Percentiles rank a stretch among this genome's conserved stretches.
Conservation (phyloP, 2,797 vertebrate genomes). For the Pangasius larnaudii region DNA sequence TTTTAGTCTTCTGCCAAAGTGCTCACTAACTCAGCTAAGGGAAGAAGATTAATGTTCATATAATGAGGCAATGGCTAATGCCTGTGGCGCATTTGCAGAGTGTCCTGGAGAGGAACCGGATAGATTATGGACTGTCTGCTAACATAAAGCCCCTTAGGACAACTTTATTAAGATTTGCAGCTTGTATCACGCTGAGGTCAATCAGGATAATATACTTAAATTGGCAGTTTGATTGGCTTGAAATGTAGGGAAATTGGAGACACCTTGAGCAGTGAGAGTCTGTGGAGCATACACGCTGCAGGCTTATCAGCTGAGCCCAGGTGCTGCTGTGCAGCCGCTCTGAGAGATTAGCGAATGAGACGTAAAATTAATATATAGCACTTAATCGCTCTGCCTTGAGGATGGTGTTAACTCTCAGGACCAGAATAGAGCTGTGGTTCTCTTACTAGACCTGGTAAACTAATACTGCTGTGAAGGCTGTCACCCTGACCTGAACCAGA, state of each 20-base stretch:
- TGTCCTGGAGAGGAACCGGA: conserved; percentile 34
- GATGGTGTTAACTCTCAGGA: conserved; percentile 47
- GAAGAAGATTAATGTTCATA: conserved; percentile 39
- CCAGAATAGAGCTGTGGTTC: conserved; percentile 42
- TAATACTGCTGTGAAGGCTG: conserved; percentile 47
- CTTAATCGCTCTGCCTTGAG: conserved; percentile 43
- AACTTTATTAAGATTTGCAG: conserved; percentile 55
- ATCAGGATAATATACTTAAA: conserved; percentile 51
- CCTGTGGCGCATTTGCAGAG: conserved; percentile 43
- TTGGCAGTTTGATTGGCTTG: conserved; percentile 56
- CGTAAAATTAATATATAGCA: conserved; percentile 47
- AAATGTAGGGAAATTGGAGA: conserved; percentile 61
- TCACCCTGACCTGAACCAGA: conserved; percentile 57
- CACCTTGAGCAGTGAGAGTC: conserved; percentile 52
- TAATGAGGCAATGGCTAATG: conserved; percentile 42
- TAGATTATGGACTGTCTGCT: conserved; percentile 45
- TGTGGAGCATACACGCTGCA: conserved; percentile 15
- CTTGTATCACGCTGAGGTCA: conserved; percentile 46
- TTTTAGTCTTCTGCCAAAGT: conserved; percentile 20
- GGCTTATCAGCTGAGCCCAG: conserved; percentile 55
- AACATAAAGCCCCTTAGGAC: conserved; percentile 46
- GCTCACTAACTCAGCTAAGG: conserved; percentile 5
- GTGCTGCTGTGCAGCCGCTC: conserved; percentile 44
- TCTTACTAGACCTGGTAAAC: conserved; percentile 44
- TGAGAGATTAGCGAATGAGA: conserved; percentile 53